Conservation (phyloP, 2,113 vertebrate genomes). For the Naja naja region DNA sequence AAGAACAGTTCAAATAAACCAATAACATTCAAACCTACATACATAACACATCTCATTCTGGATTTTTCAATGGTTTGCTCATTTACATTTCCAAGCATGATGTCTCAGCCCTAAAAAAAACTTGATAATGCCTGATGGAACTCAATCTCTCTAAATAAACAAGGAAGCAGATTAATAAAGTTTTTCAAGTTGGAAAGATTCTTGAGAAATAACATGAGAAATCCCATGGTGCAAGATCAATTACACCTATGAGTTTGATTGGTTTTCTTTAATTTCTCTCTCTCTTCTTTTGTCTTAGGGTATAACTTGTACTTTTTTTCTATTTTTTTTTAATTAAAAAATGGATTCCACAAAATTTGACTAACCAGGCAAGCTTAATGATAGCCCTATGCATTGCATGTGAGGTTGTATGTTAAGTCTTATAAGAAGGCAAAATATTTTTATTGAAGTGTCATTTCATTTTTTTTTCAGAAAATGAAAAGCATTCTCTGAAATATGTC, state of each 20-base stretch:
- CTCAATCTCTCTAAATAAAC: conserved; percentile 58
- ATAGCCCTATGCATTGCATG: not conserved
- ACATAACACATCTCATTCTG: too few species aligned
- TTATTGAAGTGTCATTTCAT: not conserved
- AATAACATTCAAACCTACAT: too few species aligned
- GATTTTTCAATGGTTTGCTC: conserved; percentile 49
- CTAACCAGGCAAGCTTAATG: conserved; percentile 1
- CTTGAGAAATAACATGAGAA: conserved; percentile 59
- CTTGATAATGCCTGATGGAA: conserved; percentile 54
- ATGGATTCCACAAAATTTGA: not conserved
- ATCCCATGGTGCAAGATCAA: conserved; percentile 27
- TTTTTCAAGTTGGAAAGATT: conserved; percentile 58
- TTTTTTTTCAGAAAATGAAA: not conserved
- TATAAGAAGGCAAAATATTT: not conserved
- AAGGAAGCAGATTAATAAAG: conserved; percentile 54
- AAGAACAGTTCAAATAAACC: too few species aligned
- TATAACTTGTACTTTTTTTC: not conserved
- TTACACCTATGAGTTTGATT: conserved; percentile 2
- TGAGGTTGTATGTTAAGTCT: not conserved
- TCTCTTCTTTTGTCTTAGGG: not conserved
- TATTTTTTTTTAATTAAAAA: not conserved
- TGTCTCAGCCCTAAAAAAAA: conserved; percentile 57
- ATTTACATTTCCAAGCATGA: conserved; percentile 33
- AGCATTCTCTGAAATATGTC: not conserved
- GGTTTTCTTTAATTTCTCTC: conserved; percentile 18